Base-by-base conservation (phyloP, 2,888 invertebrate genomes). In the Dryobotodes eremita region DNA sequence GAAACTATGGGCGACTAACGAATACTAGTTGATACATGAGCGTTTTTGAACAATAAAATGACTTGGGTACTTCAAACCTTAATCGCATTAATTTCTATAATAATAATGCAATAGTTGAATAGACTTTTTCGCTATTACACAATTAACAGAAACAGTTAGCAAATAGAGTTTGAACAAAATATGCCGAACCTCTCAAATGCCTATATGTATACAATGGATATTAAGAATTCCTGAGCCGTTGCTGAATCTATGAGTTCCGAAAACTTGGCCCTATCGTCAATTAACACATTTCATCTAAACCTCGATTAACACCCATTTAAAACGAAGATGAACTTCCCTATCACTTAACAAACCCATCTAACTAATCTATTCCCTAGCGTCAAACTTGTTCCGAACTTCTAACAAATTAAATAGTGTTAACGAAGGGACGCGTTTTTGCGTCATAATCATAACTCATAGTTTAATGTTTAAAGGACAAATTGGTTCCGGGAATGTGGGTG, bases 381-480 rank as follows among this genome's bases (percentile, higher is more conserved):
- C 62, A 53, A 71, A 71, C 65, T 71, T 68, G n/a, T 73, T 71
- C 59, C 61, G 36, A 62, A 61, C 46, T 57, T 53, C 23, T 59
- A 84, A 85, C 71, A 71, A 80, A 80, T 57, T 65, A 42, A 55
- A 36, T 36, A 36, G 31, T 36, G 73, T 57, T 71, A 71, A 74
- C 64, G 77, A 78, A 66, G 65, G 82, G 82, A 46, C 62, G 17
- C 57, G 78, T 91, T 91, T 91, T 91, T 91, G 87, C 78, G 69
- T 50, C 80, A 48, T 15, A 36, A 1, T 46, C 66, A 86, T 89
- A 79, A 86, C 79, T 89, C 83, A 90, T 90, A 82, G 71, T 88
- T 89, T 83, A 80, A 89, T 82, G 79, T 75, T 50, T 82, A 74
- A 77, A 86, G 85, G 89, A 91, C 90, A 90, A 91, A 91, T 91